These are phyloP conservation scores for Lepus oiostolus DNA, from an alignment of 2,797 vertebrate genomes.

Conservation along the genomic window DNA sequence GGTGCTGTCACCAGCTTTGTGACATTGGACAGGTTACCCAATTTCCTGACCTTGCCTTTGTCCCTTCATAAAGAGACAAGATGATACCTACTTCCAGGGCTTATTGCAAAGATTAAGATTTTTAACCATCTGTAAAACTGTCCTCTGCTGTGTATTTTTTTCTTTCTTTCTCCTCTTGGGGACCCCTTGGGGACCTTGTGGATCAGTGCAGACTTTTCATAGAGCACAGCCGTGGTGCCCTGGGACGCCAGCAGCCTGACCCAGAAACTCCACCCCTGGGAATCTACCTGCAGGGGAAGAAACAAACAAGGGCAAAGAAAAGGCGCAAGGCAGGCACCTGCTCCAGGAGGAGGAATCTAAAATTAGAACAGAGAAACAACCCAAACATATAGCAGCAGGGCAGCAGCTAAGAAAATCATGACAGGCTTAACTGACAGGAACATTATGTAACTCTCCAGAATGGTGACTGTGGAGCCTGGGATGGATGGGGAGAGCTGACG, in stretches of 20 bases:
- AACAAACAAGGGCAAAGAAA: conserved; percentile 15
- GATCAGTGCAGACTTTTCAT: conserved; percentile 1
- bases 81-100: background rate
- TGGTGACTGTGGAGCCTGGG: background rate
- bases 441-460: background rate
- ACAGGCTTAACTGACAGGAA: background rate
- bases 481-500: background rate
- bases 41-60: background rate
- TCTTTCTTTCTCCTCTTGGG: conserved; percentile 17
- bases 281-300: conserved; percentile 56
- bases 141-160: background rate
- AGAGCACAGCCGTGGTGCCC: background rate
- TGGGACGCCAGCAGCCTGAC: conserved; percentile 55
- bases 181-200: background rate
- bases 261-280: conserved; percentile 64
- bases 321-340: background rate
- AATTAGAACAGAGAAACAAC: conserved; percentile 61
- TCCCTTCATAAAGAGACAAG: conserved; percentile 46
- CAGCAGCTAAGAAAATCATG: conserved; percentile 41
- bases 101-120: conserved; percentile 8
- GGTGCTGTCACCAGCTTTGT: background rate
- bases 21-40: background rate
- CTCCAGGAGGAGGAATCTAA: conserved; percentile 46
- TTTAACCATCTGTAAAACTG: background rate
- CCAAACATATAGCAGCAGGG: conserved; percentile 17